Conservation (phyloP, 2,113 vertebrate species). For the Budorcas taxicolor region DNA sequence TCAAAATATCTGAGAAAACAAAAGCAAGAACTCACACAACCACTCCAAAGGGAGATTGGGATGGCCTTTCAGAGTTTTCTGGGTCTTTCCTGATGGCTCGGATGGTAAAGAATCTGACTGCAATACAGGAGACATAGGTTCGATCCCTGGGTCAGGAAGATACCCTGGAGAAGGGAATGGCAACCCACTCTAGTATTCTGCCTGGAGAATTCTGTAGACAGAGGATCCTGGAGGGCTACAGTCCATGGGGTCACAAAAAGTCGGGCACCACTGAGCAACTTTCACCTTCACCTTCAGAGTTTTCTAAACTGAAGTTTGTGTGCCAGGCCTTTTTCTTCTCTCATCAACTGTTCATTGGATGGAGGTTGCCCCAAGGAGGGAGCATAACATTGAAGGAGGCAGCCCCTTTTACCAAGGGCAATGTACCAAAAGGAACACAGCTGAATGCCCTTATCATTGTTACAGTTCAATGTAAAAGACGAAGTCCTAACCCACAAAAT, state of each 20-base stretch:
- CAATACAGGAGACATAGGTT: not conserved
- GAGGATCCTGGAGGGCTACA: not conserved
- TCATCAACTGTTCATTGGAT: not conserved
- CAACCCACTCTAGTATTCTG: not conserved
- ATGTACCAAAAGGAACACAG: not conserved
- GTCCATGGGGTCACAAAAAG: not conserved
- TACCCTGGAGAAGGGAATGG: not conserved
- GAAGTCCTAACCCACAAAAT: not conserved
- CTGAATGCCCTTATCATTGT: not conserved
- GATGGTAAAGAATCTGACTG: not conserved
- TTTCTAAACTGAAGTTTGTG: not conserved
- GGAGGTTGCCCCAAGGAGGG: not conserved
- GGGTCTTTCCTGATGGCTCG: not conserved
- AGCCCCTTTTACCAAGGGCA: not conserved
- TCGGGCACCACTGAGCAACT: accelerated
- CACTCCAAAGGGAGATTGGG: not conserved
- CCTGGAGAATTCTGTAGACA: not conserved
- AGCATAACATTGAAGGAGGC: not conserved
- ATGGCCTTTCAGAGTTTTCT: not conserved
- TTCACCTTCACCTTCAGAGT: not conserved
- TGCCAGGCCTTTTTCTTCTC: not conserved
- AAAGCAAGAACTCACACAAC: not conserved
- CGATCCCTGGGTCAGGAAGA: not conserved
- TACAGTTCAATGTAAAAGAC: not conserved
- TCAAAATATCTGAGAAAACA: not conserved